Percentiles rank a stretch among this genome's conserved stretches.
Conservation (phyloP, 2,888 invertebrate genomes). For the Slavum lentiscoides region DNA sequence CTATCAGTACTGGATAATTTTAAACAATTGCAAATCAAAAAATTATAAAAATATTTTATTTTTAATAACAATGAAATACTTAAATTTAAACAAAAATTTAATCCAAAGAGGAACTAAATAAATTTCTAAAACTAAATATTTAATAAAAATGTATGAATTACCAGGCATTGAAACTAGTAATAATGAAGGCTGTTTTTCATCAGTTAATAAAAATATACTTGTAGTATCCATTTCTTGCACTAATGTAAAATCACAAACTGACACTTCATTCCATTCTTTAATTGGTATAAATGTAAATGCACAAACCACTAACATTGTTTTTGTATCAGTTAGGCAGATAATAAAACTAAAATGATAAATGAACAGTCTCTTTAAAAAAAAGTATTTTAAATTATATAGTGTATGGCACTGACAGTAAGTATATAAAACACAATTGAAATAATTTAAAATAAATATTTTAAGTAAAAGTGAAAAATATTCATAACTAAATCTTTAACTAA, state of each 20-base stretch:
- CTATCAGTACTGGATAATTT: too few species aligned
- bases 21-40: too few species aligned
- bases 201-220: constrained; percentile 51
- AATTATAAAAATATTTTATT: too few species aligned
- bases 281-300: constrained; percentile 56
- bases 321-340: constrained; percentile 56
- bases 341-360: constrained; percentile 51
- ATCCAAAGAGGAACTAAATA: background rate
- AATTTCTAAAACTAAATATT: background rate
- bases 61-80: too few species aligned
- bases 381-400: background rate
- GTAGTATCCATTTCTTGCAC: constrained; percentile 55
- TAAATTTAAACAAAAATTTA: background rate
- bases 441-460: too few species aligned
- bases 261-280: constrained; percentile 54
- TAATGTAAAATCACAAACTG: constrained; percentile 57
- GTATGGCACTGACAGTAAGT: background rate
- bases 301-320: constrained; percentile 57
- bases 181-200: constrained; percentile 34
- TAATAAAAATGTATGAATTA: constrained; percentile 13
- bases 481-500: background rate
- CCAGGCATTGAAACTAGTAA: constrained; percentile 52
- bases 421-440: background rate
- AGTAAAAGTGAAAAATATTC: background rate
- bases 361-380: background rate